Evolutionary conservation across 1,140 invertebrate species (phyloP), one percentile per base, ranked within the genome.

Genomic region (Nasonia giraulti): DNA sequence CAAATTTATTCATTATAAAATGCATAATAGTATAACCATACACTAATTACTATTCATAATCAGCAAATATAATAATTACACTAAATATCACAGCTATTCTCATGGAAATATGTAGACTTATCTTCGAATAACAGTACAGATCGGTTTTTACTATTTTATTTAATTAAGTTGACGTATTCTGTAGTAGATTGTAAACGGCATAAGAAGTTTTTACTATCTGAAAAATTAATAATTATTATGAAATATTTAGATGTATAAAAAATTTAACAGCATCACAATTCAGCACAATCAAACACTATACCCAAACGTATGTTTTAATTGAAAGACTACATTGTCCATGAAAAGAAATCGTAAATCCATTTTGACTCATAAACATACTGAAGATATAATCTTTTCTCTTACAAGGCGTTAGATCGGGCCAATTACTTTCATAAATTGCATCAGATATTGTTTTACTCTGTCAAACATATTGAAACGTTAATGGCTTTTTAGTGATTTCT

Each of bases 151-250:
- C 10, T 44, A 44, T 7, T 44, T 7, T 44, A 1, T 10, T 44
- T 44, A 40, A 62, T 62, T 62, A 62, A 4, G 17, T 62, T 17
- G 55, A 62, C 6, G 55, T 62, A 4, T 62, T 62, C 17, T 76
- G 74, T 2, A 76, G 20, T 23, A 76, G 27, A 50, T 76, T 76
- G 50, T n/a, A 76, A 27, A 23, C 20, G 10, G 6, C 74, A 7
- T 76, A 76, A 6, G 74, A 44, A 23, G 74, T 76, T 47, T 76
- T 76, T 76, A 76, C 2, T 47, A 76, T 23, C 74, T 76, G 20
- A 47, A 76, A 27, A 50, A 76, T 44, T 7, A 44, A 1, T n/a
- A 3, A 44, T 44, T 50, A 37, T 44, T 44, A n/a, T 76, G 14
- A 12, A 71, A 31, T 27, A 71, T 33, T 69, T 69, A 31, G 0